phyloP scores from a whole-genome alignment of 2,113 vertebrate species.

The Laterallus jamaicensis region DNA sequence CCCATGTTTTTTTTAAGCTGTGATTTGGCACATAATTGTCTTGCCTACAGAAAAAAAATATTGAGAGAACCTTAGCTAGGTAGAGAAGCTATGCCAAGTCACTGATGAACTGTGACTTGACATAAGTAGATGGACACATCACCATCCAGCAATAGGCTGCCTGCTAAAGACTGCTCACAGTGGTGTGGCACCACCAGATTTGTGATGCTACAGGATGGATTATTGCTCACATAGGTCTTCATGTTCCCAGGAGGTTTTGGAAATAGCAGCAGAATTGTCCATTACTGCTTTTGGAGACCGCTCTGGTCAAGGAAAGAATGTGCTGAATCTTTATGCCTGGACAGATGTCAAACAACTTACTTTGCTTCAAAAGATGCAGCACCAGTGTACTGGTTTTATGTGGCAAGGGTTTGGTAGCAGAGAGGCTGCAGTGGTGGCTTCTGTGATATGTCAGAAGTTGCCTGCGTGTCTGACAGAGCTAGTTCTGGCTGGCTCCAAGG shows the following conservation, averaged over 20 bases:
- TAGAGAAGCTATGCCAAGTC: neutral
- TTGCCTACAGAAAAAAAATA: neutral
- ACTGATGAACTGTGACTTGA: neutral
- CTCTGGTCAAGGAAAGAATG: neutral
- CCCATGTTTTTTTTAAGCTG: neutral
- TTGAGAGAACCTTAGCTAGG: neutral
- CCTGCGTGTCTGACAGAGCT: neutral
- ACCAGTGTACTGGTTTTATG: neutral
- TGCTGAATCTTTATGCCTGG: neutral
- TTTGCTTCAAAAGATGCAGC: neutral
- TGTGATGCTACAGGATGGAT: neutral
- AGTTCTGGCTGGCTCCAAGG: neutral
- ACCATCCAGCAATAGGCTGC: neutral
- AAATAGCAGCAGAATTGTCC: neutral
- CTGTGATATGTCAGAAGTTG: neutral
- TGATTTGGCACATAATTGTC: neutral
- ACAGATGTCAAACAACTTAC: neutral
- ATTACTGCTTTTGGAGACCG: neutral
- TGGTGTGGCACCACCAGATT: neutral
- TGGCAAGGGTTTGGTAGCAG: neutral
- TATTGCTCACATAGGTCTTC: neutral
- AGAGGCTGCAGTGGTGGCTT: neutral
- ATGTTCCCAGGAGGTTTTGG: neutral
- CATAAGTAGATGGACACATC: neutral
- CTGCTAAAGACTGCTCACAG: neutral